Percentiles rank a stretch among this genome's conserved stretches.
Evolutionary conservation across 2,888 invertebrate species (phyloP).

Genomic region (Ferrisia virgata): DNA sequence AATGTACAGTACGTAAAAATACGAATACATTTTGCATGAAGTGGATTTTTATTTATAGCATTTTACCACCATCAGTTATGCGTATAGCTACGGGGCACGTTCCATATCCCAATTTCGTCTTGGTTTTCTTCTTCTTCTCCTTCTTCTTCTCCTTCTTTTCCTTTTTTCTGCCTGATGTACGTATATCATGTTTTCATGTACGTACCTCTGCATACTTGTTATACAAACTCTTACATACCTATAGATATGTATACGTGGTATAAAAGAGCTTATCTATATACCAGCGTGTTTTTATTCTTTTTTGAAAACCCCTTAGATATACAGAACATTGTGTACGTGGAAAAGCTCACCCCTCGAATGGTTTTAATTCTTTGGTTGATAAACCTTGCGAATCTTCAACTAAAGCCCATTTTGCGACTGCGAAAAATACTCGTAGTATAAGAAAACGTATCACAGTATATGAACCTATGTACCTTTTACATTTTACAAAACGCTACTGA

Average conservation of each 20-base stretch:
- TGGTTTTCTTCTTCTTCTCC: too few relatives aligned
- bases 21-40: neutral
- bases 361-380: neutral
- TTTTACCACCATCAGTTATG: neutral
- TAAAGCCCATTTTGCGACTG: neutral
- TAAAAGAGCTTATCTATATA: neutral
- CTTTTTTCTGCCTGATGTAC: neutral
- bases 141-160: too few relatives aligned
- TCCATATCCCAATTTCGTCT: neutral
- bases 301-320: neutral
- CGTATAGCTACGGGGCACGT: neutral
- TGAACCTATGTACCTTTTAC: neutral
- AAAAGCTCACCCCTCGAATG: neutral
- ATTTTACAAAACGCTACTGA: neutral
- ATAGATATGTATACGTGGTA: too few relatives aligned
- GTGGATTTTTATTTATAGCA: neutral
- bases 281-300: neutral
- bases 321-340: neutral
- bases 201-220: neutral
- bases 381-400: neutral
- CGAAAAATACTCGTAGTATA: neutral
- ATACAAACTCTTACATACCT: neutral
- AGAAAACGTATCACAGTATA: neutral
- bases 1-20: too few relatives aligned
- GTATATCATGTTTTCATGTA: neutral